Conservation (phyloP, 2,888 invertebrate species). For the Leptopilina myrica region DNA sequence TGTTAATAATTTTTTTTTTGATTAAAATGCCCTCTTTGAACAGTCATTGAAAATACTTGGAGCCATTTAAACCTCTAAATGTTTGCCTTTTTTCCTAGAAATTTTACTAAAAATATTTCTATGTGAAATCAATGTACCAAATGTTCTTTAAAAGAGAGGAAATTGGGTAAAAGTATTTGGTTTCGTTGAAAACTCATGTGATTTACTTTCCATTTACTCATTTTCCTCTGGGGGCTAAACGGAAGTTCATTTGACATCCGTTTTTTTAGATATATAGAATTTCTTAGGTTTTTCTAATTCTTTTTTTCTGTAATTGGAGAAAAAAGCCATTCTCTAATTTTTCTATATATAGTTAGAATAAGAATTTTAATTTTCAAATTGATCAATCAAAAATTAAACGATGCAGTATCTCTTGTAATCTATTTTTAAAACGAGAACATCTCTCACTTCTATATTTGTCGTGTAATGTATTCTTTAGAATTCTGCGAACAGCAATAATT, state of each 20-base stretch:
- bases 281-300: not conserved
- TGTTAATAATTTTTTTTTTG: not conserved
- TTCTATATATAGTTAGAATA: not conserved
- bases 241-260: conserved; percentile 25
- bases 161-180: not conserved
- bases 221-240: not conserved
- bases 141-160: not conserved
- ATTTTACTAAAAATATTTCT: not conserved
- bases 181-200: conserved; percentile 2
- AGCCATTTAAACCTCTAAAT: not conserved
- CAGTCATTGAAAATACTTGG: not conserved
- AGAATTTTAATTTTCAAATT: not conserved
- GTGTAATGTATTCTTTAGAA: conserved; percentile 23
- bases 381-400: not conserved
- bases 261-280: not conserved
- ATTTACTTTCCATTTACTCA: conserved; percentile 2
- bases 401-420: not conserved
- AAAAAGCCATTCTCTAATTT: not conserved
- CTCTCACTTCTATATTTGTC: not conserved
- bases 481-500: conserved; percentile 21
- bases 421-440: not conserved
- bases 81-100: not conserved
- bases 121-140: not conserved
- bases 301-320: not conserved
- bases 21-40: not conserved